Conservation (phyloP, 2,888 invertebrate genomes). For the Nematopogon swammerdamellus region DNA sequence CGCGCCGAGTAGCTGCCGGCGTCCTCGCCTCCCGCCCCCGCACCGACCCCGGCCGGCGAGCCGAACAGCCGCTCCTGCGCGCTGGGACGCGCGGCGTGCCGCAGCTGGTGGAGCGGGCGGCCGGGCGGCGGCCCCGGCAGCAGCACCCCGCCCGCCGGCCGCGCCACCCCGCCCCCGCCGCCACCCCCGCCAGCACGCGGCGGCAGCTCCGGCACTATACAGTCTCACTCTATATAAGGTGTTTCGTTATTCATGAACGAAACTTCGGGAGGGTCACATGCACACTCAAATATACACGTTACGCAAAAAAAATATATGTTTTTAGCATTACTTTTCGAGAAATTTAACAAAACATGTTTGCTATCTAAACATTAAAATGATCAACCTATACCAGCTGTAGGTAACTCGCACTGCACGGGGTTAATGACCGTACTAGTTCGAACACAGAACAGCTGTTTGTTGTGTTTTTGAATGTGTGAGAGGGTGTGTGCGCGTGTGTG, state of each 20-base stretch:
- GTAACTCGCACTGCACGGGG: too few species aligned
- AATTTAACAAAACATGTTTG: too few species aligned
- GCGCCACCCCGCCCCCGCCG: slow-evolving; percentile 54
- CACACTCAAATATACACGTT: not conserved
- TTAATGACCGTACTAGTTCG: too few species aligned
- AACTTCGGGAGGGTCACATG: not conserved
- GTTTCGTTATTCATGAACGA: too few species aligned
- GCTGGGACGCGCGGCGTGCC: slow-evolving; percentile 41
- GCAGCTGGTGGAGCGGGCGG: slow-evolving; percentile 31
- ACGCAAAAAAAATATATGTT: not conserved
- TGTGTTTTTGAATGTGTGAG: too few species aligned
- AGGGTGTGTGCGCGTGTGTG: too few species aligned
- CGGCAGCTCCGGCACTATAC: slow-evolving; percentile 72
- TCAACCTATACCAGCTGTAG: too few species aligned
- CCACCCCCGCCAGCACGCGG: slow-evolving; percentile 70
- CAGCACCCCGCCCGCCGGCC: slow-evolving; percentile 68
- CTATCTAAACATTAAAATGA: too few species aligned
- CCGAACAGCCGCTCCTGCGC: slow-evolving; percentile 74
- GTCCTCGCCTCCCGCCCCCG: slow-evolving; percentile 34
- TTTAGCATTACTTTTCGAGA: too few species aligned
- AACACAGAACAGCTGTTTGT: too few species aligned
- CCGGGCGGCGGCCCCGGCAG: slow-evolving; percentile 42
- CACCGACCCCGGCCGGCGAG: slow-evolving; percentile 13
- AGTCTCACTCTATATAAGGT: too few species aligned
- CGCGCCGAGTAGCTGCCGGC: slow-evolving; percentile 34